Evolutionary conservation across 2,888 invertebrate species (phyloP).

Genomic region (Thecophora atra): DNA sequence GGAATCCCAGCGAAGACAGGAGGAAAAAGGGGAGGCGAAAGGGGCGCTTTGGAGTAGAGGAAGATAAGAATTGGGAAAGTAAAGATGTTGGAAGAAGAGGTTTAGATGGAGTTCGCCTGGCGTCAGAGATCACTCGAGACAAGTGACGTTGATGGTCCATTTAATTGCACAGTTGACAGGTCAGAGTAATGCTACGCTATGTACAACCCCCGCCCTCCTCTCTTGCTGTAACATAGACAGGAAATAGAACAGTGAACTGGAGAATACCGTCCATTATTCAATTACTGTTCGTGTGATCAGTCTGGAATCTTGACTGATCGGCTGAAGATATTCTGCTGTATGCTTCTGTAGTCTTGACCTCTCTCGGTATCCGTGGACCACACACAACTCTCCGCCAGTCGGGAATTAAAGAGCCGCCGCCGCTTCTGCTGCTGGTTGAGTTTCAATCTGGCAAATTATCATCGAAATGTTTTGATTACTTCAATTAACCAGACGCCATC

Average conservation of each 20-base stretch:
- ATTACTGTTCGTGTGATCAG: not conserved
- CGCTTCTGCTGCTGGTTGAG: conserved; percentile 14
- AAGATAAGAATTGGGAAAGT: not conserved
- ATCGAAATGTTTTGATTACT: conserved; percentile 41
- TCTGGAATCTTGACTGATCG: conserved; percentile 21
- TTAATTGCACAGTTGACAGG: conserved; percentile 30
- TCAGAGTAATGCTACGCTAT: not conserved
- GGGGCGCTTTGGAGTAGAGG: not conserved
- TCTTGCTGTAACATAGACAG: too few species aligned
- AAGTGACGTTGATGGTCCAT: not conserved
- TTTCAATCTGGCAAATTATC: conserved; percentile 38
- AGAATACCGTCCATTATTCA: too few species aligned
- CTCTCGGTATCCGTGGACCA: conserved; percentile 12
- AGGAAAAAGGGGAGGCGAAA: not conserved
- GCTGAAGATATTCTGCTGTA: not conserved
- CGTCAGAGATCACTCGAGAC: conserved; percentile 7
- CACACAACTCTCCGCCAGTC: not conserved
- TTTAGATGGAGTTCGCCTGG: conserved; percentile 9
- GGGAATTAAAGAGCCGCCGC: conserved; percentile 13
- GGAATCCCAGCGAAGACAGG: not conserved
- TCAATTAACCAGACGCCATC: conserved; percentile 56
- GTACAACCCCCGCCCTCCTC: too few species aligned
- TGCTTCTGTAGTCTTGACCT: not conserved
- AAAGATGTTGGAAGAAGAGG: not conserved
- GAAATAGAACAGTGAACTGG: not conserved